These are phyloP conservation scores for Antedon bifida DNA, from an alignment of 35 echinoderm and acorn worm species.

Conservation along the genomic window DNA sequence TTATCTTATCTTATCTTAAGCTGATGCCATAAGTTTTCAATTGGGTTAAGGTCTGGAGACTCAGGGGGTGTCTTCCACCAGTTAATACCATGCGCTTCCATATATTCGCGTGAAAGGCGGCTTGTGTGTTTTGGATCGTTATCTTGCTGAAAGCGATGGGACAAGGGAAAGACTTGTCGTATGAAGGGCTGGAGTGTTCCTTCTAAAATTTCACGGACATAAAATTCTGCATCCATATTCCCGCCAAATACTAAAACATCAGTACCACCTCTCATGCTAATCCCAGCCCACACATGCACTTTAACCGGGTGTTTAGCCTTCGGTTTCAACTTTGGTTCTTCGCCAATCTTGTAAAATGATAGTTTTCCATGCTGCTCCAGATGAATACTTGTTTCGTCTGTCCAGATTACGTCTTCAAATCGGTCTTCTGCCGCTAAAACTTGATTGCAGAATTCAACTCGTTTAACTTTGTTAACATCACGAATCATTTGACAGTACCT, in stretches of 20 bases:
- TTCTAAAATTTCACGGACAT: conserved; percentile 19
- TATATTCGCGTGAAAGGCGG: neutral
- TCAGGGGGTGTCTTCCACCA: conserved; percentile 49
- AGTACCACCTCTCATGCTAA: conserved; percentile 25
- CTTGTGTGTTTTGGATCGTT: conserved; percentile 58
- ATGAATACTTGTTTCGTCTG: conserved; percentile 32
- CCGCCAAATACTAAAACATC: conserved; percentile 36
- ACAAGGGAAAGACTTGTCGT: conserved; percentile 8
- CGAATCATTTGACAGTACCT: conserved; percentile 30
- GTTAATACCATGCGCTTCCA: conserved; percentile 1
- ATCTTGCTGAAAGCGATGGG: conserved; percentile 33
- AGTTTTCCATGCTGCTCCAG: conserved; percentile 3
- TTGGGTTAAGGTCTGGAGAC: conserved; percentile 41
- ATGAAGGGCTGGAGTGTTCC: conserved; percentile 37
- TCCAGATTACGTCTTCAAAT: conserved; percentile 37
- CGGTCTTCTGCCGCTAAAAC: neutral
- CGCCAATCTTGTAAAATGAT: neutral
- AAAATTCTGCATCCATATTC: conserved; percentile 52
- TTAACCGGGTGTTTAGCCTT: conserved; percentile 40
- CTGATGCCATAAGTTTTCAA: conserved; percentile 38
- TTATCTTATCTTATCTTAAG: too few species aligned
- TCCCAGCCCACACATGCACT: conserved; percentile 46
- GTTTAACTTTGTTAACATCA: conserved; percentile 1
- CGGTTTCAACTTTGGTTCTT: neutral
- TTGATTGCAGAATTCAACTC: neutral